Base-by-base conservation (phyloP, 2,797 vertebrate genomes). In the Takifugu rubripes region DNA sequence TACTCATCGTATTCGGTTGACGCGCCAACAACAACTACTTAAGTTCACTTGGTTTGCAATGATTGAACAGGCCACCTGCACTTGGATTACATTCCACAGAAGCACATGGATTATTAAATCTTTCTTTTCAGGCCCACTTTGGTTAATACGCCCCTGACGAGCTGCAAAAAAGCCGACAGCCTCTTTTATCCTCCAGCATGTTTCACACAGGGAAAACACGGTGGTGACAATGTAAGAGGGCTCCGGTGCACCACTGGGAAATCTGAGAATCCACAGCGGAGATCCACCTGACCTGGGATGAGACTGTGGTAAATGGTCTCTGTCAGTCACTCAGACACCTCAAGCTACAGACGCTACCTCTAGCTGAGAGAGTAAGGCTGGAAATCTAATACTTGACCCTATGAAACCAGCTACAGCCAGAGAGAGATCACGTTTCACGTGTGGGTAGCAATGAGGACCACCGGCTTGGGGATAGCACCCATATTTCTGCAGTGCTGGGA, bases 371-470 rank as follows among this genome's bases (percentile, higher is more conserved):
- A 75, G 64, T 55, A 61, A 44, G 67, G 72, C 71, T 11, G 55
- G 65, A 50, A 56, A 72, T 83, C 83, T 70, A 82, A 72, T 71
- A 68, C 67, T 64, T 63, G 69, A 77, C 67, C 62, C 72, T 59
- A 54, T 43, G 33, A 55, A 76, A 68, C 71, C 79, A 70, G 76
- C 78, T 77, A 72, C 70, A 78, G 64, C 57, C 62, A 61, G 46
- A 26, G 46, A 27, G 51, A 63, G 66, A 71, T 59, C 70, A 48
- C 52, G 71, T 72, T 69, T 65, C 26, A 21, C 69, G 51, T 17
- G 45, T 49, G 8, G 24, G 54, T 44, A 45, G 14, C 9, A 17
- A 57, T 70, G 42, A 50, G 65, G 62, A 54, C 63, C 67, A 75
- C 66, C 74, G 66, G 64, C 68, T 56, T 58, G 60, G 53, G 50